Conservation (phyloP, 2,113 vertebrate genomes). For the Lagopus muta region DNA sequence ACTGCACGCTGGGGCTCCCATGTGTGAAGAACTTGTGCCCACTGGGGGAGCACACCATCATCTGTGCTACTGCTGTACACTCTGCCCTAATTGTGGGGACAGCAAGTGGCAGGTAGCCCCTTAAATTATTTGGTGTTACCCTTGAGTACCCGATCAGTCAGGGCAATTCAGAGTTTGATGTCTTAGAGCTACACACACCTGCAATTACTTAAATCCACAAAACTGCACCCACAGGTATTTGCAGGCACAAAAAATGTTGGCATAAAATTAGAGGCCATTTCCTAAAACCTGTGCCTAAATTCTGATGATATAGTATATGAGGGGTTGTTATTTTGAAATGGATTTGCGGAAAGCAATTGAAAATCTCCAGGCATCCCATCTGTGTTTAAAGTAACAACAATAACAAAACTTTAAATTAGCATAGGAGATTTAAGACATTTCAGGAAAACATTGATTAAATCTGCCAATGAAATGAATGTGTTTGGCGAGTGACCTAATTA, state of each 20-base stretch:
- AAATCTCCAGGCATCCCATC: constrained; percentile 75
- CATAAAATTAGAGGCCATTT: constrained; percentile 57
- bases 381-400: constrained; percentile 76
- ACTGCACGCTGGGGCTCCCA: accelerated
- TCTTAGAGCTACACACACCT: constrained; percentile 30
- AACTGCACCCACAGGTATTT: constrained; percentile 42
- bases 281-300: constrained; percentile 56
- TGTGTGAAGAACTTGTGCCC: accelerated
- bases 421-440: constrained; percentile 74
- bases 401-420: constrained; percentile 78
- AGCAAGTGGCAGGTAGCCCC: background rate
- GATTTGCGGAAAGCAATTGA: constrained; percentile 62
- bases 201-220: constrained; percentile 50
- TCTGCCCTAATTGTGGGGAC: background rate
- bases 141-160: background rate
- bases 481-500: constrained; percentile 83
- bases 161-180: constrained; percentile 25
- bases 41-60: background rate
- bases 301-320: constrained; percentile 35
- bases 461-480: constrained; percentile 74
- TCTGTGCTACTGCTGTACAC: background rate
- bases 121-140: background rate
- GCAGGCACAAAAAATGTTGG: constrained; percentile 47
- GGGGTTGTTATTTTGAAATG: constrained; percentile 65
- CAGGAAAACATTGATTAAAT: constrained; percentile 80